phyloP scores from a whole-genome alignment of 2,888 invertebrate species.

The Cryptus armator region DNA sequence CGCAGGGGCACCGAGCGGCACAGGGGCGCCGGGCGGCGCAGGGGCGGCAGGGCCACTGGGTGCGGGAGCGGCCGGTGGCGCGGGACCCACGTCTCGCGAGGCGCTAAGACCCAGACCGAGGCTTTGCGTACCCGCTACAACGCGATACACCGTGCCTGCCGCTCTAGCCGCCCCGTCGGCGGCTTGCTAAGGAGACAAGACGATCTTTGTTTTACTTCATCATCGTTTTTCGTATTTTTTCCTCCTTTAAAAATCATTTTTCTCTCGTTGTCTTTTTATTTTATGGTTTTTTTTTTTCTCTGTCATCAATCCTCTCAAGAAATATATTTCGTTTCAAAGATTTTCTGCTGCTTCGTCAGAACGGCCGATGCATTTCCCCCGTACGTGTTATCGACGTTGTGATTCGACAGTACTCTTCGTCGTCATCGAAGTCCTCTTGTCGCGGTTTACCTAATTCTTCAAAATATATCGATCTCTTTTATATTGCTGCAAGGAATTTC shows the following conservation, averaged over 20 bases:
- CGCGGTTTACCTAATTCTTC: conserved; percentile 58
- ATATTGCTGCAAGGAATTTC: conserved; percentile 56
- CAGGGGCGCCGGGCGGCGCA: conserved; percentile 74
- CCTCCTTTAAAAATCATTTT: conserved; percentile 8
- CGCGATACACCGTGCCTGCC: conserved; percentile 92
- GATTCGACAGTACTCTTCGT: conserved; percentile 7
- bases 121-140: conserved; percentile 92
- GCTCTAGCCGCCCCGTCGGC: conserved; percentile 93
- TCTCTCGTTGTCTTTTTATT: conserved; percentile 25
- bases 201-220: conserved; percentile 70
- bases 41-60: conserved; percentile 71
- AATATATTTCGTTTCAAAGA: neutral
- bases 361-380: neutral
- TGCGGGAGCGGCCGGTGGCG: conserved; percentile 86
- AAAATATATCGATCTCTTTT: conserved; percentile 42
- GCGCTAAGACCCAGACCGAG: conserved; percentile 90
- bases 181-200: conserved; percentile 88
- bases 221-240: conserved; percentile 51
- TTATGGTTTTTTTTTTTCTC: conserved; percentile 18
- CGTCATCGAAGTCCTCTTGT: conserved; percentile 11
- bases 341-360: conserved; percentile 19
- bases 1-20: conserved; percentile 74
- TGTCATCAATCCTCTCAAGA: no score
- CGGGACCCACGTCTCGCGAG: conserved; percentile 84
- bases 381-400: neutral